Conservation (phyloP, 1,140 invertebrate species). For the Habropoda laboriosa region DNA sequence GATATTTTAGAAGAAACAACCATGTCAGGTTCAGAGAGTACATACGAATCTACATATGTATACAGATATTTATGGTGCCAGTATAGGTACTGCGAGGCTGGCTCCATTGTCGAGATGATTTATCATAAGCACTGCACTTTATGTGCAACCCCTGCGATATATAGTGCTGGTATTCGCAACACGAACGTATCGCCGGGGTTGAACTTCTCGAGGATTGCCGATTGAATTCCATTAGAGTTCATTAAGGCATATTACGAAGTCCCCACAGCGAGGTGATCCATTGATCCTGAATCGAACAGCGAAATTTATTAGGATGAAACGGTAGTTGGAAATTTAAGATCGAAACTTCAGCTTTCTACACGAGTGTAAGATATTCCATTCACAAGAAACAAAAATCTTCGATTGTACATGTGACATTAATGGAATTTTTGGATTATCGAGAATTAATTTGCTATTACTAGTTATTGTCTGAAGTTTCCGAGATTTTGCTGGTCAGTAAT, state of each 20-base stretch:
- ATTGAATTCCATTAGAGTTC: conserved; percentile 66
- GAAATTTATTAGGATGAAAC: conserved; percentile 10
- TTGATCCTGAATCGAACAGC: conserved; percentile 20
- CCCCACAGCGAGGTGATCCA: conserved; percentile 37
- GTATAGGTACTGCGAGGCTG: conserved; percentile 39
- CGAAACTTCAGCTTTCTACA: not conserved
- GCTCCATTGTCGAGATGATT: conserved; percentile 66
- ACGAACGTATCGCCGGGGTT: conserved; percentile 30
- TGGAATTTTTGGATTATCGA: too few relatives aligned
- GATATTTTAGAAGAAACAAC: not conserved
- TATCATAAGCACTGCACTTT: conserved; percentile 66
- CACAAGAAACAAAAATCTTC: too few relatives aligned
- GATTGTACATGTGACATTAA: too few relatives aligned
- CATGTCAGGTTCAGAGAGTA: not conserved
- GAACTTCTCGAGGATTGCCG: conserved; percentile 48
- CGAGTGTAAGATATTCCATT: not conserved
- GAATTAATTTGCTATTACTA: too few relatives aligned
- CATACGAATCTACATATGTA: conserved; percentile 13
- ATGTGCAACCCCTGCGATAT: conserved; percentile 32
- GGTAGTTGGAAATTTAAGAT: conserved; percentile 27
- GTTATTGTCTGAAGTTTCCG: too few relatives aligned
- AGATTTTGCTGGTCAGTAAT: too few relatives aligned
- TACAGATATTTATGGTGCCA: conserved; percentile 49
- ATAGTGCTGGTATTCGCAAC: conserved; percentile 45
- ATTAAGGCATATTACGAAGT: conserved; percentile 56